Percentiles rank a stretch among this genome's conserved stretches.
These are phyloP conservation scores for Apis mellifera DNA, from an alignment of 1,140 invertebrate genomes.

Conservation along the genomic window Amel_HAv3.1 CM009944.2:8754501-8755000, in stretches of 20 bases:
- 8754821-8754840: slow-evolving; percentile 1
- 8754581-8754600: slow-evolving; percentile 35
- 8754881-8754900: slow-evolving; percentile 30
- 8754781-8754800: slow-evolving; percentile 45
- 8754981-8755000: slow-evolving; percentile 76
- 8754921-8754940: slow-evolving; percentile 46
- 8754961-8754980: slow-evolving; percentile 78
- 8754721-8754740: slow-evolving; percentile 72
- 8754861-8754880: slow-evolving; percentile 1
- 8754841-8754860: neutral
- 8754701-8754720: slow-evolving; percentile 69
- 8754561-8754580: slow-evolving; percentile 19
- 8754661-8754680: slow-evolving; percentile 77
- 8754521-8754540: slow-evolving; percentile 14
- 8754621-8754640: slow-evolving; percentile 43
- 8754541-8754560: neutral
- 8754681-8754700: slow-evolving; percentile 79
- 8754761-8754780: slow-evolving; percentile 46
- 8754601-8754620: neutral
- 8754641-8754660: slow-evolving; percentile 78
- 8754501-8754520: neutral
- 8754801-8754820: slow-evolving; percentile 23
- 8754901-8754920: slow-evolving; percentile 5
- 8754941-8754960: slow-evolving; percentile 58
- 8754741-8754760: slow-evolving; percentile 49